These are phyloP conservation scores for Setophaga petechia DNA, from an alignment of 2,113 vertebrate genomes.

Conservation along the genomic window DNA sequence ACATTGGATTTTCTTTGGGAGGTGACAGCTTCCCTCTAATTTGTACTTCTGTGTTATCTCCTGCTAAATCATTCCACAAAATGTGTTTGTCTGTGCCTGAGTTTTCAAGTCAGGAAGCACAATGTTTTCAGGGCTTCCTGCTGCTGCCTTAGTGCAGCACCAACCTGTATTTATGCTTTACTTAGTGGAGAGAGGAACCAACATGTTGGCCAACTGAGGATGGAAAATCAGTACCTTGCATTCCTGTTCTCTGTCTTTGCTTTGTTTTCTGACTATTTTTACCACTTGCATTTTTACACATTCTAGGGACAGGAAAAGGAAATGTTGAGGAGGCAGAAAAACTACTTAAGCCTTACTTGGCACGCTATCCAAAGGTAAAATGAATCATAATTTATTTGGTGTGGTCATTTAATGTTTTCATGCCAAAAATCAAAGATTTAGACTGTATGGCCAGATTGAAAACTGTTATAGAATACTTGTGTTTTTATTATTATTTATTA, in stretches of 20 bases:
- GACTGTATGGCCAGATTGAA: conserved; percentile 6
- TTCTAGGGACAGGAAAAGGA: conserved; percentile 92
- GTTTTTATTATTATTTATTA: conserved; percentile 62
- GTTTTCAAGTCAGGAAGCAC: not conserved
- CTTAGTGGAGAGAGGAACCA: not conserved
- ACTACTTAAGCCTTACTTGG: conserved; percentile 89
- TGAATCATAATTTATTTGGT: not conserved
- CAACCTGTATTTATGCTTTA: not conserved
- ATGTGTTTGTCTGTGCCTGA: not conserved
- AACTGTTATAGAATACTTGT: conserved; percentile 51
- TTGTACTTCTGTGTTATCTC: not conserved
- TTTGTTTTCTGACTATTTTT: not conserved
- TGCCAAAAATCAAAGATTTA: not conserved
- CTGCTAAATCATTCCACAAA: not conserved
- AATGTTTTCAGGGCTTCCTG: not conserved
- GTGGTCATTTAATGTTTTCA: not conserved
- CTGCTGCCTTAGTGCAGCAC: not conserved
- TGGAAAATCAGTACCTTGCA: not conserved
- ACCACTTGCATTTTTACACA: conserved; percentile 6
- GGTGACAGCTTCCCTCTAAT: not conserved
- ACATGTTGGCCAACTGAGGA: not conserved
- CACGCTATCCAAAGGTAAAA: conserved; percentile 90
- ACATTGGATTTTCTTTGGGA: not conserved
- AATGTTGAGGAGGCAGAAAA: conserved; percentile 92
- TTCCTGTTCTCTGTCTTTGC: not conserved